A percentile compares a stretch with the other conserved stretches of the same genome.
These are phyloP conservation scores for Drosophila watanabei DNA, from an alignment of 1,140 invertebrate genomes.

Conservation along the genomic window DNA sequence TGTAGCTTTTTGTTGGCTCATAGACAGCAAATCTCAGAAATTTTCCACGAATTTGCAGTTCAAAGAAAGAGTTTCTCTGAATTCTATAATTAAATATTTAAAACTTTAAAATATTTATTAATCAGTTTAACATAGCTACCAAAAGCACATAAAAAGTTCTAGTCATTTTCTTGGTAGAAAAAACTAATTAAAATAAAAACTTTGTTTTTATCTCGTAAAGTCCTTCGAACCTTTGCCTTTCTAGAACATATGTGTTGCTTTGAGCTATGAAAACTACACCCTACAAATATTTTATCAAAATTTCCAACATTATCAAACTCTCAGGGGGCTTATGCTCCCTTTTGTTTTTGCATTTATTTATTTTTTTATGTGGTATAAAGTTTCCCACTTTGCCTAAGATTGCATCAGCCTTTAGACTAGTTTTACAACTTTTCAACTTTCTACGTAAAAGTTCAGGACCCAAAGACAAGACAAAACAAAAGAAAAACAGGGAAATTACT, in stretches of 20 bases:
- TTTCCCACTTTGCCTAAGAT: neutral
- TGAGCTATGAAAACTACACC: neutral
- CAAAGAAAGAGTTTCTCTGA: neutral
- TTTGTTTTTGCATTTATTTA: neutral
- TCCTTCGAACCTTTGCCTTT: neutral
- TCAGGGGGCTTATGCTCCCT: neutral
- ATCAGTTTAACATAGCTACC: neutral
- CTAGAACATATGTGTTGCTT: neutral
- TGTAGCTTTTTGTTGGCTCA: neutral
- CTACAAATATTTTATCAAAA: no score
- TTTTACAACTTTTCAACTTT: slow-evolving; percentile 16
- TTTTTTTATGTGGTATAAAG: slow-evolving; percentile 1
- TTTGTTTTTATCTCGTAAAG: neutral
- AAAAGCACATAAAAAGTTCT: neutral
- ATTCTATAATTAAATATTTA: neutral
- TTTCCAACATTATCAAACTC: neutral
- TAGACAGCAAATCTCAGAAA: neutral
- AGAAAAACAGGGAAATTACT: slow-evolving; percentile 2
- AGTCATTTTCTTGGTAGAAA: neutral
- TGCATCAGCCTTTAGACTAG: slow-evolving; percentile 5
- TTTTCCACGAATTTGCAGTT: neutral
- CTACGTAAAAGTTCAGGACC: neutral
- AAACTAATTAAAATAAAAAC: neutral
- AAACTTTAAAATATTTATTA: neutral
- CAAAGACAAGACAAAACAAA: neutral